A percentile compares a stretch with the other conserved stretches of the same genome.
Evolutionary conservation across 2,888 invertebrate species (phyloP).

Genomic region (Eudasyphora cyanicolor): DNA sequence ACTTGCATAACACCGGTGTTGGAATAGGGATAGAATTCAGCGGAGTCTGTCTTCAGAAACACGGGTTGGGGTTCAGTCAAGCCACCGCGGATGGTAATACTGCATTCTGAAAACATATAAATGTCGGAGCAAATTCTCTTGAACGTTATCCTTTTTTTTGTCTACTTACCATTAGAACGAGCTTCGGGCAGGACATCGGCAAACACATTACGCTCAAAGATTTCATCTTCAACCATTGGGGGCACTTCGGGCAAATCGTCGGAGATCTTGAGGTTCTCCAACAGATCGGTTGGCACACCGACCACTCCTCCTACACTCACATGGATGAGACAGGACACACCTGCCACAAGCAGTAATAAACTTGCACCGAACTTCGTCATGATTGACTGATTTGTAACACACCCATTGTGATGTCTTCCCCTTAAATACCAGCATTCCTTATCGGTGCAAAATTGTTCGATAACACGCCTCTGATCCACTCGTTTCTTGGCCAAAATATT

Average conservation of each 20-base stretch:
- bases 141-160: too few relatives aligned
- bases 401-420: not conserved
- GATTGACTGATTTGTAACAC: slow-evolving; percentile 35
- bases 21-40: slow-evolving; percentile 73
- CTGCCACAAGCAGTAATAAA: slow-evolving; percentile 67
- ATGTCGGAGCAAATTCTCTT: not conserved
- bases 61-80: slow-evolving; percentile 82
- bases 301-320: slow-evolving; percentile 61
- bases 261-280: slow-evolving; percentile 58
- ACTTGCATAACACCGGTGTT: slow-evolving; percentile 72
- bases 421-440: slow-evolving; percentile 65
- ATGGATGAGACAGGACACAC: slow-evolving; percentile 54
- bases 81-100: slow-evolving; percentile 71
- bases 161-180: slow-evolving; percentile 70
- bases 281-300: slow-evolving; percentile 49
- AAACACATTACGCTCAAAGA: slow-evolving; percentile 53
- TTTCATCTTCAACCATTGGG: slow-evolving; percentile 63
- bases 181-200: slow-evolving; percentile 49
- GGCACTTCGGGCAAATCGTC: slow-evolving; percentile 66
- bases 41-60: slow-evolving; percentile 79
- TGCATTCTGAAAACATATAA: slow-evolving; percentile 69
- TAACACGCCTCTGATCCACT: not conserved
- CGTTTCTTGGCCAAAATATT: not conserved
- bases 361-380: slow-evolving; percentile 69
- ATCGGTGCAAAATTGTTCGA: not conserved